A percentile compares a stretch with the other conserved stretches of the same genome.
phyloP scores from a whole-genome alignment of 2,888 invertebrate genomes.

The Dysmachus trigonus region DNA sequence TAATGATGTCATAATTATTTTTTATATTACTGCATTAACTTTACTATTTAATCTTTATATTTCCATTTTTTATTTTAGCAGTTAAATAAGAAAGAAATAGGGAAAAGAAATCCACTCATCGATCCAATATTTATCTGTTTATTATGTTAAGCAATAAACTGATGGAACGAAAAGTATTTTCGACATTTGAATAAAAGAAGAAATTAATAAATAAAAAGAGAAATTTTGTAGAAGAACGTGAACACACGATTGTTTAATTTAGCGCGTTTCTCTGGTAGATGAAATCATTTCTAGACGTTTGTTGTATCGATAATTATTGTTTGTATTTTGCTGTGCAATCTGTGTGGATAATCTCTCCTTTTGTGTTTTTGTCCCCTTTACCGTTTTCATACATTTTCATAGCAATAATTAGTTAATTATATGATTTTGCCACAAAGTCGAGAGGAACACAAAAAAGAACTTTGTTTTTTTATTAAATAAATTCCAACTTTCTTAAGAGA shows the following conservation, averaged over 20 bases:
- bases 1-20: conserved; percentile 30
- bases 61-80: conserved; percentile 28
- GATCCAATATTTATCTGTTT: conserved; percentile 21
- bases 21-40: conserved; percentile 29
- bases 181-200: conserved; percentile 29
- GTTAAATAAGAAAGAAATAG: not conserved
- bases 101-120: conserved; percentile 6
- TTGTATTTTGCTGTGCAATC: not conserved
- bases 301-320: not conserved
- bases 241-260: not conserved
- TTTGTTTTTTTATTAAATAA: not conserved
- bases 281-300: not conserved
- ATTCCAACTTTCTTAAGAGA: not conserved
- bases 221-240: conserved; percentile 29
- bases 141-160: conserved; percentile 38
- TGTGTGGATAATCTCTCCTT: not conserved
- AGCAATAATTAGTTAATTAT: not conserved
- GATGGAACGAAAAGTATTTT: conserved; percentile 33
- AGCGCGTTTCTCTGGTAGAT: not conserved
- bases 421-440: not conserved
- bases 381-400: not conserved
- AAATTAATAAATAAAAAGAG: conserved; percentile 14
- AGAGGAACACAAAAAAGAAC: not conserved
- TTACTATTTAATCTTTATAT: conserved; percentile 20
- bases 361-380: not conserved